A percentile compares a stretch with the other conserved stretches of the same genome.
Evolutionary conservation across 2,888 invertebrate genomes (phyloP).

Genomic region (Cephus nigrinus): DNA sequence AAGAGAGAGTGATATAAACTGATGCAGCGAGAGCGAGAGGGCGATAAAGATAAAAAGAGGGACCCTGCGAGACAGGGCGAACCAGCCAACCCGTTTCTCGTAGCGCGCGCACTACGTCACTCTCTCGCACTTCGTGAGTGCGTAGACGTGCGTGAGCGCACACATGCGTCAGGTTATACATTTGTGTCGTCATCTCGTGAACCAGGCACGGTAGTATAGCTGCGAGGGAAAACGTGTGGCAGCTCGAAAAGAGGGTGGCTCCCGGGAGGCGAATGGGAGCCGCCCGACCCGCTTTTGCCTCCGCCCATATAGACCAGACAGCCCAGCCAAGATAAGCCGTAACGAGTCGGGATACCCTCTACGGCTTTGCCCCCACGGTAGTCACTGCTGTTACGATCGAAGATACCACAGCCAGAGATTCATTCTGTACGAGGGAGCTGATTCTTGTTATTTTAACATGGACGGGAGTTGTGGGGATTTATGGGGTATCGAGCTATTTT

Average conservation of each 20-base stretch:
- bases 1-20: too few species aligned
- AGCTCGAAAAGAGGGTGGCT: slow-evolving; percentile 54
- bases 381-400: background rate
- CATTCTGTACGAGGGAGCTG: background rate
- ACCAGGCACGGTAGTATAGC: background rate
- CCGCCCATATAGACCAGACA: slow-evolving; percentile 51
- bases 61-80: background rate
- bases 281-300: slow-evolving; percentile 53
- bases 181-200: background rate
- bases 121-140: background rate
- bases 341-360: background rate
- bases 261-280: slow-evolving; percentile 59
- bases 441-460: background rate
- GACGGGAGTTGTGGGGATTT: background rate
- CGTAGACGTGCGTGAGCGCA: background rate
- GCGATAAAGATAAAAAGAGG: background rate
- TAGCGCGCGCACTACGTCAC: background rate
- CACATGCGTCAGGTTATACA: background rate
- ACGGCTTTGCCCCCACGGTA: background rate
- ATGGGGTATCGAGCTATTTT: background rate
- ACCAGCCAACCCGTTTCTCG: background rate
- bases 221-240: slow-evolving; percentile 22
- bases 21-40: background rate
- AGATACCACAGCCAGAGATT: background rate
- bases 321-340: slow-evolving; percentile 8